phyloP scores from a whole-genome alignment of 2,888 invertebrate species.

The Dryadula phaetusa region DNA sequence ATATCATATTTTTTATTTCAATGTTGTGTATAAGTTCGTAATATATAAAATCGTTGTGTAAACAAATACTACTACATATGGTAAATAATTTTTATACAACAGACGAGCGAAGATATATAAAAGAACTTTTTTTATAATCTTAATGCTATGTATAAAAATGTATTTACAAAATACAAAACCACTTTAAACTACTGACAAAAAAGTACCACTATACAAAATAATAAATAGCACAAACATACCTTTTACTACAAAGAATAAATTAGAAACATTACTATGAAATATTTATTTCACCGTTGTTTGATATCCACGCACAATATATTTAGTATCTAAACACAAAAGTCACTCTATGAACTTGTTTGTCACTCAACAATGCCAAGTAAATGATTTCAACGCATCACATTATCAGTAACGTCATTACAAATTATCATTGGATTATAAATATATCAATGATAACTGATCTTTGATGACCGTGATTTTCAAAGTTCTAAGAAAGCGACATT shows the following conservation, averaged over 20 bases:
- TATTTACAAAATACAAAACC: background rate
- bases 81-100: too few species aligned
- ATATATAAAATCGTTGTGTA: too few species aligned
- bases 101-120: too few species aligned
- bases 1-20: too few species aligned
- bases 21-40: too few species aligned
- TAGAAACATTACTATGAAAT: slow-evolving; percentile 18
- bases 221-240: slow-evolving; percentile 7
- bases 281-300: slow-evolving; percentile 3
- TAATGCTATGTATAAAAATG: background rate
- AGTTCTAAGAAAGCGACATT: slow-evolving; percentile 50
- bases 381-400: slow-evolving; percentile 43
- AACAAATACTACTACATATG: too few species aligned
- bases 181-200: background rate
- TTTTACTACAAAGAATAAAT: background rate
- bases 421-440: slow-evolving; percentile 48
- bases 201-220: background rate
- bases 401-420: slow-evolving; percentile 50
- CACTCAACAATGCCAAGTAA: slow-evolving; percentile 40
- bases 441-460: slow-evolving; percentile 48
- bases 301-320: slow-evolving; percentile 22
- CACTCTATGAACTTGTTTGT: slow-evolving; percentile 37
- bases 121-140: too few species aligned
- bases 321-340: slow-evolving; percentile 36
- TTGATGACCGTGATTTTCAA: slow-evolving; percentile 53